A percentile compares a stretch with the other conserved stretches of the same genome.
These are phyloP conservation scores for Plebejus argus DNA, from an alignment of 2,888 invertebrate genomes.

Conservation along the genomic window DNA sequence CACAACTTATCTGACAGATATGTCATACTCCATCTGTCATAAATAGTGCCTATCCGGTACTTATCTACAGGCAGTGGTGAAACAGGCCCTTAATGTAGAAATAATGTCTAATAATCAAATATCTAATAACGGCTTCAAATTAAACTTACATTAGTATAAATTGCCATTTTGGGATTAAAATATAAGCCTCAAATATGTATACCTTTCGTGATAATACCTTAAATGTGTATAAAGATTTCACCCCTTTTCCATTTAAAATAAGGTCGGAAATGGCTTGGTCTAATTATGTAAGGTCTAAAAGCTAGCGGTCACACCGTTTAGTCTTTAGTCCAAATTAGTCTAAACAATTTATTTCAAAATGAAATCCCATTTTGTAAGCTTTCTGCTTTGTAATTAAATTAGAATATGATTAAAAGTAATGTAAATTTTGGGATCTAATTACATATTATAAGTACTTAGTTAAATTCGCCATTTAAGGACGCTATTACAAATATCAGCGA, in stretches of 20 bases:
- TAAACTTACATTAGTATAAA: not conserved
- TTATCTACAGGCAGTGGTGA: too few species aligned
- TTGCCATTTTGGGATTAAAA: not conserved
- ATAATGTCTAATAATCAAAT: not conserved
- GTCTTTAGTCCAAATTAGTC: slow-evolving; percentile 12
- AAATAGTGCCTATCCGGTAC: too few species aligned
- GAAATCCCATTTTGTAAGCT: slow-evolving; percentile 9
- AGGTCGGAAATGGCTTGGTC: not conserved
- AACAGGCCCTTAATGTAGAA: not conserved
- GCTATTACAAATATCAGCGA: too few species aligned
- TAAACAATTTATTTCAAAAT: slow-evolving; percentile 4
- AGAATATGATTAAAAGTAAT: not conserved
- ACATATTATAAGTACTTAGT: too few species aligned
- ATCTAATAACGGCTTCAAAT: not conserved
- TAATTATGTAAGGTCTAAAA: not conserved
- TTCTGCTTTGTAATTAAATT: slow-evolving; percentile 4
- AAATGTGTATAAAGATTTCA: not conserved
- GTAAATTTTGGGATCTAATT: not conserved
- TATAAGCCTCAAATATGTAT: not conserved
- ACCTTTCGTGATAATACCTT: not conserved
- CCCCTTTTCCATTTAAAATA: not conserved
- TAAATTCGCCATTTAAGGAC: not conserved
- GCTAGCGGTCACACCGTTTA: not conserved
- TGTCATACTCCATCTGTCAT: too few species aligned
- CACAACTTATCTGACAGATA: too few species aligned